Evolutionary conservation across 1,140 invertebrate species (phyloP), one percentile per base, ranked within the genome.

Genomic region (Drosophila subobscura): DNA sequence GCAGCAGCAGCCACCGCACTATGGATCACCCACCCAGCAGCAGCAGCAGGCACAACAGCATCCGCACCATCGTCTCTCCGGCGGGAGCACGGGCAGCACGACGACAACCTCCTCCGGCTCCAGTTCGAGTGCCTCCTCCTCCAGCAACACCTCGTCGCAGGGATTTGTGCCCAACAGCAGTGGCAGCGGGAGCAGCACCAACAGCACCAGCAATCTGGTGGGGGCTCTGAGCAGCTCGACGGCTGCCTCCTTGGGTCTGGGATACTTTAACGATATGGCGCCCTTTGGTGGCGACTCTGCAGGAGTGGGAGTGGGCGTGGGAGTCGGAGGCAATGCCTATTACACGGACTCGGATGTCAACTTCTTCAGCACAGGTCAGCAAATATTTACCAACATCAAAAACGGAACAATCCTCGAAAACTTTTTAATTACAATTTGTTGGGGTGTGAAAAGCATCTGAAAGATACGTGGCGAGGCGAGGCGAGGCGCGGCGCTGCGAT

Each of bases 281-380:
- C 79, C 83, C 42, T 91, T 86, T 70, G 79, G 64, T 37, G 70
- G 81, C 22, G 85, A 89, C 22, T 37, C 33, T 1, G 33, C 3
- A 2, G 33, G 33, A 4, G 33, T 37, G 33, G 33, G 33, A 37
- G 33, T 27, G 1, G 25, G 25, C 2, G 25, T 37, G 33, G 33
- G 33, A 3, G 33, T 37, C 0, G 33, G 85, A 86, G 77, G 67
- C 33, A 90, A 79, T 55, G 61, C 88, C 23, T 90, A 90, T 45
- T 90, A 90, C 71, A 90, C 88, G 37, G 88, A 90, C 14, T 73
- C 90, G 67, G 89, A 91, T 90, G 81, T 90, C 53, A 91, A 91
- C 72, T 91, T 90, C 79, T 91, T 91, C 53, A 91, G 89, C 55
- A 91, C 54, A 64, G 63, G 66, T 85, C 44, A 59, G 59, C 81